Percentiles rank a stretch among this genome's conserved stretches.
Evolutionary conservation across 2,113 vertebrate species (phyloP).

Genomic region (Myanophis thanlyinensis): DNA sequence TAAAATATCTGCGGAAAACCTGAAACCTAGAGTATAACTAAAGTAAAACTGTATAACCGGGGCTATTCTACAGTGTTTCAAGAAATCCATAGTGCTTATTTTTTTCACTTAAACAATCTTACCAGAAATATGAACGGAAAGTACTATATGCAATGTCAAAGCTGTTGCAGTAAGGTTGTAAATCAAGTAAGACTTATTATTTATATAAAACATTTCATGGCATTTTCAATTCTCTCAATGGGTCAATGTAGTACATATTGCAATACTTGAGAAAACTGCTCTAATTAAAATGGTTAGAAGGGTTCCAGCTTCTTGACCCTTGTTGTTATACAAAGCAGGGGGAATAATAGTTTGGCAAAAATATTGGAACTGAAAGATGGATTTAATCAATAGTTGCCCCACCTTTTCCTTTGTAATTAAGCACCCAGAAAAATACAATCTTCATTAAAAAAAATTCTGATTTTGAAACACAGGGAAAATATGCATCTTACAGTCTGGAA

Average conservation of each 20-base stretch:
- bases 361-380: background rate
- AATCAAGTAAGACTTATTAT: background rate
- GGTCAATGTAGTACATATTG: background rate
- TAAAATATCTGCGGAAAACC: background rate
- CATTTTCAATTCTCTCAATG: background rate
- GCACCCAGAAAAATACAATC: background rate
- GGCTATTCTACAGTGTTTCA: background rate
- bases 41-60: background rate
- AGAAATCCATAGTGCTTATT: background rate
- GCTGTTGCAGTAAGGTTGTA: background rate
- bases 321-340: background rate
- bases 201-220: background rate
- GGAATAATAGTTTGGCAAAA: background rate
- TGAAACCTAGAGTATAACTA: background rate
- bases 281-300: background rate
- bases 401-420: background rate
- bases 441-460: background rate
- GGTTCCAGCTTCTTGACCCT: too few species aligned
- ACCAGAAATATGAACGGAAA: background rate
- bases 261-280: background rate
- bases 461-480: background rate
- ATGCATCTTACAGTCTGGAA: background rate
- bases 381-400: background rate
- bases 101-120: background rate
- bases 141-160: background rate